These are phyloP conservation scores for Matsumyia berberina DNA, from an alignment of 2,888 invertebrate genomes.

Conservation along the genomic window DNA sequence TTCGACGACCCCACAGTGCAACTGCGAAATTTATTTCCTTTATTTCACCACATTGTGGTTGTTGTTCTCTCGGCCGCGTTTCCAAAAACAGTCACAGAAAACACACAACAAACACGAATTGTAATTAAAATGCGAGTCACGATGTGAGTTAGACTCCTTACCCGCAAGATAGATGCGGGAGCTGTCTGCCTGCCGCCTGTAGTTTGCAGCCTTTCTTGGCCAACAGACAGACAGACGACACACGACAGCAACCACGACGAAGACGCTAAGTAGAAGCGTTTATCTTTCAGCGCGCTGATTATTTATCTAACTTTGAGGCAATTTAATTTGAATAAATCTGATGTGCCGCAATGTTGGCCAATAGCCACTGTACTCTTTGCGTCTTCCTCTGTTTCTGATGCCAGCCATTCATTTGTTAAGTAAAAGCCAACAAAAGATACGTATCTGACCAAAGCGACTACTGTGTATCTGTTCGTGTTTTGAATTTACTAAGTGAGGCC, in stretches of 20 bases:
- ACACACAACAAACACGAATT: constrained; percentile 51
- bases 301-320: constrained; percentile 65
- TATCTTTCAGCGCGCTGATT: constrained; percentile 50
- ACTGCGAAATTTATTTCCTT: constrained; percentile 29
- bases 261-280: constrained; percentile 26
- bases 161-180: constrained; percentile 45
- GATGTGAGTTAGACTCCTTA: constrained; percentile 59
- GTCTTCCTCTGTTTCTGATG: neutral
- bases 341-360: constrained; percentile 66
- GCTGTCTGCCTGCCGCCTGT: no score
- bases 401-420: neutral
- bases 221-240: constrained; percentile 32
- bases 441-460: constrained; percentile 35
- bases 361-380: constrained; percentile 50
- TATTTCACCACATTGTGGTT: constrained; percentile 6
- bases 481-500: constrained; percentile 57
- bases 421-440: constrained; percentile 37
- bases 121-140: constrained; percentile 72
- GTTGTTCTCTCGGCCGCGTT: constrained; percentile 36
- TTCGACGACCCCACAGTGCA: constrained; percentile 12
- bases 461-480: constrained; percentile 42
- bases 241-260: neutral
- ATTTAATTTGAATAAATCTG: constrained; percentile 73
- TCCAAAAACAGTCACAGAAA: constrained; percentile 61
- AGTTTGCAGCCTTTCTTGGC: constrained; percentile 56